These are phyloP conservation scores for Borostomias antarcticus DNA, from an alignment of 2,797 vertebrate genomes.

Conservation along the genomic window DNA sequence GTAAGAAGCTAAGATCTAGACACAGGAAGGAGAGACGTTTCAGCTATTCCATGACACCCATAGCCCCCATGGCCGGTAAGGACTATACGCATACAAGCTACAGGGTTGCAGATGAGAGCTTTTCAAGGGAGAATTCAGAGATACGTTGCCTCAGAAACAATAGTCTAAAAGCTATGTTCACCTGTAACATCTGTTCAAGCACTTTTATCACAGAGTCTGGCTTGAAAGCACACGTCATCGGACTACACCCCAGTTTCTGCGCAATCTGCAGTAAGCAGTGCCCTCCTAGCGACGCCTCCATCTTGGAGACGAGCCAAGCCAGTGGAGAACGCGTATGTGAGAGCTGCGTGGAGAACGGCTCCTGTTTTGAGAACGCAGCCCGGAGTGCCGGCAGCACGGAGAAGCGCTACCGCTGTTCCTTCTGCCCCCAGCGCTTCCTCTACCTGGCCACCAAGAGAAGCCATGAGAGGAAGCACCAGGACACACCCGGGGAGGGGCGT, in stretches of 20 bases:
- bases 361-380: slow-evolving; percentile 87
- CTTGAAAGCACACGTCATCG: slow-evolving; percentile 87
- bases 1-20: slow-evolving; percentile 85
- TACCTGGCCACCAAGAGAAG: slow-evolving; percentile 97
- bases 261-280: slow-evolving; percentile 93
- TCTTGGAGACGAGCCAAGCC: slow-evolving; percentile 74
- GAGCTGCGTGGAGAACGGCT: slow-evolving; percentile 91
- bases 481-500: slow-evolving; percentile 81
- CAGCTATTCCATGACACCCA: slow-evolving; percentile 51
- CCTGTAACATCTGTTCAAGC: slow-evolving; percentile 90
- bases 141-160: slow-evolving; percentile 77
- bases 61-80: slow-evolving; percentile 45
- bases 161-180: slow-evolving; percentile 77
- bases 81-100: slow-evolving; percentile 50
- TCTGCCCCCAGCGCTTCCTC: slow-evolving; percentile 95
- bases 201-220: slow-evolving; percentile 90
- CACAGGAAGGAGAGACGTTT: slow-evolving; percentile 75
- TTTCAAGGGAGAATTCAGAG: slow-evolving; percentile 63
- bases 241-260: slow-evolving; percentile 91
- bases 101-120: slow-evolving; percentile 60
- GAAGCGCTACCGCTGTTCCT: slow-evolving; percentile 94
- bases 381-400: slow-evolving; percentile 89
- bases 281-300: slow-evolving; percentile 83
- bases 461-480: slow-evolving; percentile 92
- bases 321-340: slow-evolving; percentile 90